Evolutionary conservation across 2,888 invertebrate genomes (phyloP).

Genomic region (Acrobasis suavella): DNA sequence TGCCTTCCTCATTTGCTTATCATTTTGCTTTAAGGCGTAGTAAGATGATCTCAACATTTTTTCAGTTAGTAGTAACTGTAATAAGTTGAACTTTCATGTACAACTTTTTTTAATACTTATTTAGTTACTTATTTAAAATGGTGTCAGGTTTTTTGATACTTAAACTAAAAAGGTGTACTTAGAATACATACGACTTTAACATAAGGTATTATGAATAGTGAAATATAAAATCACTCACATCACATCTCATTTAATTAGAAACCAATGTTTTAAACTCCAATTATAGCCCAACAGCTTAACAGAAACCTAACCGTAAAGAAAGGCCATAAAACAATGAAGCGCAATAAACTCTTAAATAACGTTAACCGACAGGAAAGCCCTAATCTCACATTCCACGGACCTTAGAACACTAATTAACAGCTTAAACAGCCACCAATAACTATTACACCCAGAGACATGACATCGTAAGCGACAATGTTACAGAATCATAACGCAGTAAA

Average conservation of each 20-base stretch:
- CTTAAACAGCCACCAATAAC: constrained; percentile 70
- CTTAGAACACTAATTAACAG: constrained; percentile 71
- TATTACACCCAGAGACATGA: neutral
- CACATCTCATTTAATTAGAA: neutral
- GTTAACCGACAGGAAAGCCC: constrained; percentile 52
- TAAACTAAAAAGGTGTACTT: too few species aligned
- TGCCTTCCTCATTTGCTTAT: too few species aligned
- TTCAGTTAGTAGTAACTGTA: too few species aligned
- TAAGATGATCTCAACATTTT: too few species aligned
- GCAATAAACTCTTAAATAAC: constrained; percentile 62
- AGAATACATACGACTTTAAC: too few species aligned
- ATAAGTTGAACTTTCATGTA: too few species aligned
- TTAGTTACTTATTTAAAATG: too few species aligned
- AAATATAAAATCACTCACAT: neutral
- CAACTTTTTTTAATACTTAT: too few species aligned
- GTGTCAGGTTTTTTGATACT: too few species aligned
- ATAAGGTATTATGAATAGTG: too few species aligned
- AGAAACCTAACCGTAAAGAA: constrained; percentile 35
- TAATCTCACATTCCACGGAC: constrained; percentile 55
- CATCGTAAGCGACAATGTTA: neutral
- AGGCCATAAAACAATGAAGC: constrained; percentile 62
- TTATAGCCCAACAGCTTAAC: constrained; percentile 5
- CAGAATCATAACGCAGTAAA: neutral
- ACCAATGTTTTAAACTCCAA: constrained; percentile 12
- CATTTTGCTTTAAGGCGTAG: too few species aligned